Conservation (phyloP, 2,888 invertebrate species). For the Lymantria monacha region DNA sequence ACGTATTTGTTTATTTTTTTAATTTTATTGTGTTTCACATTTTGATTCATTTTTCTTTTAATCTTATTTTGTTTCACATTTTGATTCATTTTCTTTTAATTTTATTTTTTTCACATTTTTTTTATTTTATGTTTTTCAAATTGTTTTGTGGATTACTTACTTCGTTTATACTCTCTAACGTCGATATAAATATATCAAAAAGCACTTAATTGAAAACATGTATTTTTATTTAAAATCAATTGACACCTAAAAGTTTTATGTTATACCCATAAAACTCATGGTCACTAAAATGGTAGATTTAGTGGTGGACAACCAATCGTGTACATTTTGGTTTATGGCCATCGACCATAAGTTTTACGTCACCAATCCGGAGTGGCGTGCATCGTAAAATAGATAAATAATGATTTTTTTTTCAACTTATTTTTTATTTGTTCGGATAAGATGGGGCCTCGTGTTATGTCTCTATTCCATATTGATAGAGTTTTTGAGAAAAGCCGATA, state of each 20-base stretch:
- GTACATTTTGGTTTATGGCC: slow-evolving; percentile 58
- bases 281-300: slow-evolving; percentile 64
- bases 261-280: slow-evolving; percentile 50
- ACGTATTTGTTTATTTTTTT: too few species aligned
- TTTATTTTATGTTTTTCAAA: too few species aligned
- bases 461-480: slow-evolving; percentile 18
- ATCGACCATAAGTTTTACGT: slow-evolving; percentile 49
- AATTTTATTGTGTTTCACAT: too few species aligned
- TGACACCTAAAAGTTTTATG: slow-evolving; percentile 75
- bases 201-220: slow-evolving; percentile 36
- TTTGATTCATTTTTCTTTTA: too few species aligned
- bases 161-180: too few species aligned
- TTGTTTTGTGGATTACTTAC: too few species aligned
- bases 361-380: slow-evolving; percentile 65
- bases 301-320: slow-evolving; percentile 63
- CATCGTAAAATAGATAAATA: slow-evolving; percentile 71
- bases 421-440: slow-evolving; percentile 30
- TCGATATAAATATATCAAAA: slow-evolving; percentile 21
- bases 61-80: too few species aligned
- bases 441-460: slow-evolving; percentile 27
- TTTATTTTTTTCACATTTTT: too few species aligned
- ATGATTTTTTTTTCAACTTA: slow-evolving; percentile 32
- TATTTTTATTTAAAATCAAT: slow-evolving; percentile 51
- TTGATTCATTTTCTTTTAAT: too few species aligned
- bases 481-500: background rate